Evolutionary conservation across 2,113 vertebrate species (phyloP).

Genomic region (Cebidichthys violaceus): DNA sequence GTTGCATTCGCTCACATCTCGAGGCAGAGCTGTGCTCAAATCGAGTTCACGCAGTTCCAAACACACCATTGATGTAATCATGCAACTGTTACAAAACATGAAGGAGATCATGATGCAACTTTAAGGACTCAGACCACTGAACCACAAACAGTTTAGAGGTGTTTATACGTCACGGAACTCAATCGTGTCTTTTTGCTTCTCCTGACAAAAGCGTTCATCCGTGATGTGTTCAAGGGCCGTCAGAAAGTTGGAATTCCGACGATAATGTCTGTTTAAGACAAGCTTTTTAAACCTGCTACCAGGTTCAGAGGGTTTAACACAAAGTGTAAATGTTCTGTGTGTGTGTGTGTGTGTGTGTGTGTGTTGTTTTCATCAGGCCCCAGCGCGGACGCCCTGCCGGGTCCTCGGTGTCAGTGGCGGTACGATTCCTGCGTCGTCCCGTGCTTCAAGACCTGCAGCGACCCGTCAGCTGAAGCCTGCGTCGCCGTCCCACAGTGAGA

Average conservation of each 20-base stretch:
- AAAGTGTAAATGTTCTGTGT: neutral
- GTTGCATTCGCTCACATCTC: too few species aligned
- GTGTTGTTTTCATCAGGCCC: constrained; percentile 80
- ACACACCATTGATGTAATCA: neutral
- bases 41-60: neutral
- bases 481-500: constrained; percentile 89
- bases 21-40: neutral
- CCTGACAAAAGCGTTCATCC: too few species aligned
- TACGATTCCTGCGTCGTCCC: constrained; percentile 91
- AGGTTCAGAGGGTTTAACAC: too few species aligned
- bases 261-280: too few species aligned
- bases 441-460: constrained; percentile 94
- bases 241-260: too few species aligned
- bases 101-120: neutral
- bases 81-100: neutral
- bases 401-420: constrained; percentile 90
- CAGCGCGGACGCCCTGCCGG: constrained; percentile 70
- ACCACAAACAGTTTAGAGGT: too few species aligned
- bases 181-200: too few species aligned
- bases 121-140: neutral
- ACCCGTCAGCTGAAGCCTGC: constrained; percentile 88
- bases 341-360: too few species aligned
- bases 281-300: too few species aligned
- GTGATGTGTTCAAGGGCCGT: too few species aligned
- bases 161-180: too few species aligned